phyloP scores from a whole-genome alignment of 2,113 vertebrate species.

The Callopanchax toddi region DNA sequence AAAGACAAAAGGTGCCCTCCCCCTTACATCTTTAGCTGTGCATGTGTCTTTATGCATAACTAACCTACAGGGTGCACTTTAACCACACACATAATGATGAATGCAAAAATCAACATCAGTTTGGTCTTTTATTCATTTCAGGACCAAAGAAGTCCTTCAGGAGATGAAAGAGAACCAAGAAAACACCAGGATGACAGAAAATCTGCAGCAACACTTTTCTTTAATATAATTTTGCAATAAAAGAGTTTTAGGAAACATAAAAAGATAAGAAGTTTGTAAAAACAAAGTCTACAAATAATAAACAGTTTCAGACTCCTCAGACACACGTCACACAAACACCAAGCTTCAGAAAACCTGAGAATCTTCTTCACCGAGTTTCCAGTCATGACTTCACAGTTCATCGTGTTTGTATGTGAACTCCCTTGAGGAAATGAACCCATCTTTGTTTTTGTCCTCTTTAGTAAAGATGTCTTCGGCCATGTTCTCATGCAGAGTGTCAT shows the following conservation, averaged over 20 bases:
- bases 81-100: no score
- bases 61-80: no score
- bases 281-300: no score
- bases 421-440: conserved; percentile 94
- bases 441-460: conserved; percentile 94
- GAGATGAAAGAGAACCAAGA: background rate
- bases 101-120: no score
- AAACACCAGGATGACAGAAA: no score
- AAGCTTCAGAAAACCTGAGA: conserved; percentile 34
- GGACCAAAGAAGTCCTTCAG: background rate
- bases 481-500: conserved; percentile 92
- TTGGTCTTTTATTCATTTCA: background rate
- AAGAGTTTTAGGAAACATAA: background rate
- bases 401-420: conserved; percentile 97
- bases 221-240: background rate
- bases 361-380: conserved; percentile 8
- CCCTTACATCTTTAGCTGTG: no score
- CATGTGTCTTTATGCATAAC: no score
- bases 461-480: conserved; percentile 93
- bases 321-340: conserved; percentile 15
- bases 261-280: no score
- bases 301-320: background rate
- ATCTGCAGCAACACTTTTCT: no score
- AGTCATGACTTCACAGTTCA: conserved; percentile 82
- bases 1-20: no score